Evolutionary conservation across 2,888 invertebrate species (phyloP).

Genomic region (Troides helena): DNA sequence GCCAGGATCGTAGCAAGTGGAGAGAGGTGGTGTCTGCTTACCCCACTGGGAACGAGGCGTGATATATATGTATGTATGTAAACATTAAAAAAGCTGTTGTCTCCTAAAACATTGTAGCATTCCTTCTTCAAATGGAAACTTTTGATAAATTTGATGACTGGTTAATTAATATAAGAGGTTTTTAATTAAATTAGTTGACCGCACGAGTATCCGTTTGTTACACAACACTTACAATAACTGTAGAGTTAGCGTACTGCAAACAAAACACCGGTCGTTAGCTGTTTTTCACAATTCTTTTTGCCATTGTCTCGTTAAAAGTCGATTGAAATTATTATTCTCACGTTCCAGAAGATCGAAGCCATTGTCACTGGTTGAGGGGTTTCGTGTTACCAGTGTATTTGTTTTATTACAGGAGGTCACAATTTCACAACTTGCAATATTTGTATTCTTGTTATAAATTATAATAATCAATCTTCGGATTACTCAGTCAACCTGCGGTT

Average conservation of each 20-base stretch:
- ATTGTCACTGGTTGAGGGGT: slow-evolving; percentile 38
- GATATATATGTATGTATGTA: too few relatives aligned
- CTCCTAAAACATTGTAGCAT: too few relatives aligned
- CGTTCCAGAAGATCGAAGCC: slow-evolving; percentile 57
- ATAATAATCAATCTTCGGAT: too few relatives aligned
- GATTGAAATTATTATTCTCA: slow-evolving; percentile 62
- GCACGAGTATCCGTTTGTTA: slow-evolving; percentile 41
- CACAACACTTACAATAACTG: slow-evolving; percentile 53
- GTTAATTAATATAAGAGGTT: slow-evolving; percentile 20
- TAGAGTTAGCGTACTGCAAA: slow-evolving; percentile 54
- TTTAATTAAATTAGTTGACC: slow-evolving; percentile 21
- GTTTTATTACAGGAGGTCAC: slow-evolving; percentile 26
- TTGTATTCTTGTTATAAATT: background rate
- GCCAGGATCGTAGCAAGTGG: too few relatives aligned
- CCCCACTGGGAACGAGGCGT: too few relatives aligned
- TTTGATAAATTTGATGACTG: background rate
- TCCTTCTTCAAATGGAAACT: background rate
- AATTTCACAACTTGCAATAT: slow-evolving; percentile 12
- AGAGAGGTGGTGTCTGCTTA: too few relatives aligned
- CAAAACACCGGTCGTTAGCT: slow-evolving; percentile 51
- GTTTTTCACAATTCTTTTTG: slow-evolving; percentile 57
- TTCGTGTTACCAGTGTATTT: slow-evolving; percentile 16
- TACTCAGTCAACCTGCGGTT: too few relatives aligned
- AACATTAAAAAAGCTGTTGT: too few relatives aligned
- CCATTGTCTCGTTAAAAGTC: slow-evolving; percentile 58